phyloP scores from a whole-genome alignment of 2,797 vertebrate species.

The Premnoplex brunnescens region DNA sequence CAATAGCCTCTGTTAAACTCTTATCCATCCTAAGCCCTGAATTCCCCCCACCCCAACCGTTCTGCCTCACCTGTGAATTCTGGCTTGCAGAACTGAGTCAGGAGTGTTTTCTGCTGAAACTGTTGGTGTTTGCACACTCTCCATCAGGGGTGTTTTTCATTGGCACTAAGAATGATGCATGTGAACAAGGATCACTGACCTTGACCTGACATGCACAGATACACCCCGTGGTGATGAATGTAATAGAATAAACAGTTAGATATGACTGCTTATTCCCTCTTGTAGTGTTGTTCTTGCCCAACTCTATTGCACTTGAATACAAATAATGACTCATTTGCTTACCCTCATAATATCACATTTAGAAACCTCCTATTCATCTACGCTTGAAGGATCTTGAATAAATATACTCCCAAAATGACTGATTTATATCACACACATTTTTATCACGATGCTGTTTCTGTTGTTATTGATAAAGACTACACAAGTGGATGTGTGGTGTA shows the following conservation, averaged over 20 bases:
- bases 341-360: constrained; percentile 6
- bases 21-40: background rate
- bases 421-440: constrained; percentile 19
- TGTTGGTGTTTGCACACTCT: background rate
- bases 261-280: constrained; percentile 1
- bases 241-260: constrained; percentile 40
- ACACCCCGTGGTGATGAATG: constrained; percentile 44
- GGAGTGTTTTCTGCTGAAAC: background rate
- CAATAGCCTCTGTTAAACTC: background rate
- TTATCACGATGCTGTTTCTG: constrained; percentile 6
- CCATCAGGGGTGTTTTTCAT: constrained; percentile 4
- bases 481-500: background rate
- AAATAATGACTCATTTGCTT: constrained; percentile 59
- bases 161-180: constrained; percentile 29
- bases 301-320: background rate
- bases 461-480: constrained; percentile 26
- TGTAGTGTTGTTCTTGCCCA: background rate
- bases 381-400: background rate
- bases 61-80: background rate
- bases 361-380: constrained; percentile 32
- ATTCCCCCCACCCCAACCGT: accelerated
- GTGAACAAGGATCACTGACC: constrained; percentile 31
- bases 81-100: background rate
- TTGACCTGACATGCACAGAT: constrained; percentile 51
- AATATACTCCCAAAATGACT: background rate